Evolutionary conservation across 2,888 invertebrate genomes (phyloP).

Genomic region (Hoplodrina blanda): DNA sequence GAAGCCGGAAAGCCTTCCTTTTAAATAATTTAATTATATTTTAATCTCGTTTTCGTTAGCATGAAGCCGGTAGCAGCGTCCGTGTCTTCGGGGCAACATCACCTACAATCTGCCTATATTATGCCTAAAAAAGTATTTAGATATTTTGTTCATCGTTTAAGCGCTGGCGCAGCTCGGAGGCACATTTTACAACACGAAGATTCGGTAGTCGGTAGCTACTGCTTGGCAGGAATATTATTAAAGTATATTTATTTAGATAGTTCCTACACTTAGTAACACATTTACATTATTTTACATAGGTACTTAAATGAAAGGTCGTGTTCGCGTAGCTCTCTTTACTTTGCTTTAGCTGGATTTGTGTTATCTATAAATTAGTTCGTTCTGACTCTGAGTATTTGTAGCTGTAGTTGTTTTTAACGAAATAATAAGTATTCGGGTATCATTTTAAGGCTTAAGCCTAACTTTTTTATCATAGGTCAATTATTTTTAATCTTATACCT

Average conservation of each 20-base stretch:
- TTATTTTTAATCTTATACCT: no score
- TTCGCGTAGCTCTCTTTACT: background rate
- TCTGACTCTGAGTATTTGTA: background rate
- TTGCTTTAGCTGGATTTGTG: background rate
- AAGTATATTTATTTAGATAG: slow-evolving; percentile 21
- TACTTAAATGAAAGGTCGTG: slow-evolving; percentile 22
- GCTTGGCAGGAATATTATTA: slow-evolving; percentile 25
- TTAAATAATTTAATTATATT: slow-evolving; percentile 65
- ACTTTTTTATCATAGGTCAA: no score
- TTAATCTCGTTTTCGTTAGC: slow-evolving; percentile 73
- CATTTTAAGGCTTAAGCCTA: background rate
- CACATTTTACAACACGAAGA: slow-evolving; percentile 73
- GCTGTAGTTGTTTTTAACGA: background rate
- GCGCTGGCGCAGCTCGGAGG: slow-evolving; percentile 69
- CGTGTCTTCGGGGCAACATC: slow-evolving; percentile 74
- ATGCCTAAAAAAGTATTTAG: slow-evolving; percentile 45
- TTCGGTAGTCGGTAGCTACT: slow-evolving; percentile 62
- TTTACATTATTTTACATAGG: slow-evolving; percentile 23
- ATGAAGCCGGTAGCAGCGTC: slow-evolving; percentile 83
- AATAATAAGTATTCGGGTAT: background rate
- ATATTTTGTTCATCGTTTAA: slow-evolving; percentile 54
- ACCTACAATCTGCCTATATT: slow-evolving; percentile 25
- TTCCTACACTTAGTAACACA: slow-evolving; percentile 1
- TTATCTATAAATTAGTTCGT: slow-evolving; percentile 5
- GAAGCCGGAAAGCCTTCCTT: slow-evolving; percentile 49